Evolutionary conservation across 2,888 invertebrate genomes (phyloP).

Genomic region (Drosophila mimica): DNA sequence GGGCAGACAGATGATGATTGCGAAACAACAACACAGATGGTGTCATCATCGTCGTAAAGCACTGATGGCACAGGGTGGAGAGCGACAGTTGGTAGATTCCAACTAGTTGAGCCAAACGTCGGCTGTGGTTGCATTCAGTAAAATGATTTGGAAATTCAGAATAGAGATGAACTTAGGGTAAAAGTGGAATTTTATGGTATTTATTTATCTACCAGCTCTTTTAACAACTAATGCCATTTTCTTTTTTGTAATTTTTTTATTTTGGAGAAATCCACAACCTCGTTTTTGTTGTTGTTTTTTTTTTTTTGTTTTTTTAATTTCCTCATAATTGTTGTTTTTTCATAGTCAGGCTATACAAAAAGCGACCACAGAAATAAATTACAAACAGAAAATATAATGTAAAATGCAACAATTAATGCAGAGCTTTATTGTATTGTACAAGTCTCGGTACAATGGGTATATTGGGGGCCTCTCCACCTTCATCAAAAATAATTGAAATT

Average conservation of each 20-base stretch:
- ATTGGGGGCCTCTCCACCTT: neutral
- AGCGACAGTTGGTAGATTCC: neutral
- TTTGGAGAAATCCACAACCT: neutral
- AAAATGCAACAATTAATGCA: conserved; percentile 47
- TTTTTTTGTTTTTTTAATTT: neutral
- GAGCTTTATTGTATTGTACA: conserved; percentile 10
- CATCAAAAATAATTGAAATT: conserved; percentile 51
- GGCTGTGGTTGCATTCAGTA: neutral
- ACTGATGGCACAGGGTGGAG: neutral
- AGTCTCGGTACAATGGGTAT: conserved; percentile 18
- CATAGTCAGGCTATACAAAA: conserved; percentile 14
- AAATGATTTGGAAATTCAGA: neutral
- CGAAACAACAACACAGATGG: conserved; percentile 22
- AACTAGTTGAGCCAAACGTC: neutral
- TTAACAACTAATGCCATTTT: conserved; percentile 1
- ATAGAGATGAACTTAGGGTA: neutral
- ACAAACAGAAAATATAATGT: conserved; percentile 44
- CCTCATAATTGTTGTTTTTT: conserved; percentile 6
- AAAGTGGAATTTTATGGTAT: neutral
- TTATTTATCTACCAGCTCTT: neutral
- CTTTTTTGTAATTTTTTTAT: neutral
- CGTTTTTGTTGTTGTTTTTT: too few relatives aligned
- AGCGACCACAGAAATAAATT: conserved; percentile 55
- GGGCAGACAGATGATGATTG: conserved; percentile 24
- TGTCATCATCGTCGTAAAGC: conserved; percentile 14